A percentile compares a stretch with the other conserved stretches of the same genome.
Conservation (phyloP, 1,140 invertebrate species). For the Drosophila malerkotliana region DNA sequence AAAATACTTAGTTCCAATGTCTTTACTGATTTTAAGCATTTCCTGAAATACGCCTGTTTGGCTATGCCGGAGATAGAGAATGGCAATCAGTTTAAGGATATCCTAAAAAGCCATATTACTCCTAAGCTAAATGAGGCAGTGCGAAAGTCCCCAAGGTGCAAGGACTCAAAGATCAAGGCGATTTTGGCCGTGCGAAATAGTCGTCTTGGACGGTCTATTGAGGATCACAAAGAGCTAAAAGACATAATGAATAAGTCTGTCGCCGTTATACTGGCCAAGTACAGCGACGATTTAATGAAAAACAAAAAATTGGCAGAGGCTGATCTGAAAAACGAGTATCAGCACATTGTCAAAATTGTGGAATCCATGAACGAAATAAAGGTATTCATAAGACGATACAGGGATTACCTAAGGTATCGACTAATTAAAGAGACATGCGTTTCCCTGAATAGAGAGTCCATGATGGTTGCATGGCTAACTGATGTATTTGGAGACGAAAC, state of each 20-base stretch:
- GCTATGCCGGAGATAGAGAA: constrained; percentile 22
- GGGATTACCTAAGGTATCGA: background rate
- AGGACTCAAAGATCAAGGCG: constrained; percentile 17
- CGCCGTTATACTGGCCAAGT: background rate
- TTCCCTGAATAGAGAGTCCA: constrained; percentile 4
- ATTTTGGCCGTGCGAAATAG: background rate
- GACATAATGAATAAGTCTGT: too few relatives aligned
- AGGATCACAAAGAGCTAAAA: constrained; percentile 5
- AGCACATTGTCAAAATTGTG: constrained; percentile 3
- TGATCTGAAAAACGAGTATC: background rate
- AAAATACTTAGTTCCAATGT: background rate
- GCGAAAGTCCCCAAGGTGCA: background rate
- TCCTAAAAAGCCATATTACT: background rate
- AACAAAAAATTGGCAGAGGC: background rate
- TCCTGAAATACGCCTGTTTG: constrained; percentile 26
- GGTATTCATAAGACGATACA: background rate
- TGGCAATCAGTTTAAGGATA: background rate
- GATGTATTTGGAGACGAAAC: background rate
- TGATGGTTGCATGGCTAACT: constrained; percentile 3
- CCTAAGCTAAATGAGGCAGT: background rate
- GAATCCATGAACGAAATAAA: constrained; percentile 10
- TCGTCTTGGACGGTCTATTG: background rate
- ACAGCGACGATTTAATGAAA: constrained; percentile 10
- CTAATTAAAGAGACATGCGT: constrained; percentile 9
- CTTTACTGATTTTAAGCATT: constrained; percentile 3